phyloP scores from a whole-genome alignment of 2,888 invertebrate genomes.

The Nymphalis c-album region DNA sequence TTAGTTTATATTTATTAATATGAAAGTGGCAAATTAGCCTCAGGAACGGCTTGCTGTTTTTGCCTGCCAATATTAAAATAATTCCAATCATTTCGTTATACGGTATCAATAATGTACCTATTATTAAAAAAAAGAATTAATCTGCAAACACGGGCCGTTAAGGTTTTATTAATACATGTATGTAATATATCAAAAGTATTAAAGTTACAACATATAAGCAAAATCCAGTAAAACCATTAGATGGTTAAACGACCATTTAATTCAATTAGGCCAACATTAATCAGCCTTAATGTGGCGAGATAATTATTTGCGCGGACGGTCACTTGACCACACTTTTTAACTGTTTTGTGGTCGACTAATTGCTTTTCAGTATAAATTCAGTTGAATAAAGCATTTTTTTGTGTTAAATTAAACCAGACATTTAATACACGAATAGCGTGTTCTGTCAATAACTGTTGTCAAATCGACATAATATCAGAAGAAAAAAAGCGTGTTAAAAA shows the following conservation, averaged over 20 bases:
- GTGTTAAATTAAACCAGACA: neutral
- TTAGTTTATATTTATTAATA: too few relatives aligned
- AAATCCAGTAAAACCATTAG: constrained; percentile 20
- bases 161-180: neutral
- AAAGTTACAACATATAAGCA: constrained; percentile 7
- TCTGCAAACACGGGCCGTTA: too few relatives aligned
- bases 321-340: constrained; percentile 27
- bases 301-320: constrained; percentile 29
- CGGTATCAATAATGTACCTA: too few relatives aligned
- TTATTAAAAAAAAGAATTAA: too few relatives aligned
- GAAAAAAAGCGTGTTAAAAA: too few relatives aligned
- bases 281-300: constrained; percentile 28
- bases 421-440: too few relatives aligned
- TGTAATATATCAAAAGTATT: neutral
- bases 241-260: constrained; percentile 22
- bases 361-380: constrained; percentile 16
- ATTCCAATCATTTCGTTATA: too few relatives aligned
- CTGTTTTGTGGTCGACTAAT: constrained; percentile 17
- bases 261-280: constrained; percentile 24
- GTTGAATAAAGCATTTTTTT: neutral
- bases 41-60: too few relatives aligned
- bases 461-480: too few relatives aligned
- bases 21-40: too few relatives aligned
- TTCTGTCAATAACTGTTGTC: too few relatives aligned
- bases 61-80: too few relatives aligned